Evolutionary conservation across 2,888 invertebrate genomes (phyloP), one percentile per base, ranked within the genome.

Genomic region (Hirtodrosophila confusa): DNA sequence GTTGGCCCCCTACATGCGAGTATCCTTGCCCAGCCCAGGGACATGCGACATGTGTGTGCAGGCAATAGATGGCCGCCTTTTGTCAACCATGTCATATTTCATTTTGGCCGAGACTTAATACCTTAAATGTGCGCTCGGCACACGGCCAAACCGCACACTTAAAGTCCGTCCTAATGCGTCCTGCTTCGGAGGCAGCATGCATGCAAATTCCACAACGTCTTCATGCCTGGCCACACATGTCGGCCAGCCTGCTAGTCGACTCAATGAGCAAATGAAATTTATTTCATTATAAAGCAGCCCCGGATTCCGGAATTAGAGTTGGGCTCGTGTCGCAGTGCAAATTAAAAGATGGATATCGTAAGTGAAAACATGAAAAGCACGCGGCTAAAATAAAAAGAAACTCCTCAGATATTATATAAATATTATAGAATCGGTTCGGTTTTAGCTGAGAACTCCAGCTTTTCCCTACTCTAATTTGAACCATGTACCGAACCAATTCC

Each of bases 191-290:
- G 58, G 57, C 75, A 69, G 47, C 75, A 63, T 80, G 80, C 83
- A 80, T 86, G 86, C 80, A 80, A 80, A 80, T 80, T 79, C 80
- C 80, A 78, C 84, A 80, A 80, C 79, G 80, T 74, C 85, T 84
- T 84, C 74, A 80, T 80, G 80, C 86, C 84, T 79, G 80, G 80
- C 80, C 80, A 80, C 80, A 86, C 80, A 80, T 80, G 80, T 86
- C 84, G 77, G 80, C 73, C 84, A 75, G 63, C 39, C 68, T 63
- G 66, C 62, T 69, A 65, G 64, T 84, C 85, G 85, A 87, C 75
- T 85, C 85, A 83, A 83, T 87, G 82, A 80, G 78, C 87, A 86
- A 85, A 83, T 85, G 73, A 85, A 78, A 85, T 86, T 85, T 80
- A 83, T 87, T 87, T 87, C 83, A 69, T 82, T 79, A 82, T 87